Evolutionary conservation across 2,888 invertebrate genomes (phyloP).

Genomic region (Caenorhabditis auriculariae): DNA sequence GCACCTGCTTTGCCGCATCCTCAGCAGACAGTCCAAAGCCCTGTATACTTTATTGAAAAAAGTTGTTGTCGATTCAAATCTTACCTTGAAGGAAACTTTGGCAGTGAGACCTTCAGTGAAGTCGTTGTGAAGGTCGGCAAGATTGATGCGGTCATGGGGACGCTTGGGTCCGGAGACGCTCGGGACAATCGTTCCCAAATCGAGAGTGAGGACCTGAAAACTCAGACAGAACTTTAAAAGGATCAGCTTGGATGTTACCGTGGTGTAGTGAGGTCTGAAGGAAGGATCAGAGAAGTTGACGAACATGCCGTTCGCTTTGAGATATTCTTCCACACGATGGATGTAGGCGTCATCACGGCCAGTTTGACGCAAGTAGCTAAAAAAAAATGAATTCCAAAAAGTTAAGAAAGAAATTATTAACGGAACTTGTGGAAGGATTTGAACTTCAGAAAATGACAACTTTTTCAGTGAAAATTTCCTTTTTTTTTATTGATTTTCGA

Average conservation of each 20-base stretch:
- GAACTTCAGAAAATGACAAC: too few species aligned
- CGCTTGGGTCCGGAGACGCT: constrained; percentile 95
- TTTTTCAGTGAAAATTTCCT: too few species aligned
- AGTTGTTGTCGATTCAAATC: too few species aligned
- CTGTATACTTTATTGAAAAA: constrained; percentile 17
- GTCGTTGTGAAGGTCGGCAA: constrained; percentile 82
- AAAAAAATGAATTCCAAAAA: not conserved
- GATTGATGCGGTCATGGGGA: constrained; percentile 85
- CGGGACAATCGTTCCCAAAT: constrained; percentile 84
- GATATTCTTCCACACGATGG: constrained; percentile 73
- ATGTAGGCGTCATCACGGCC: constrained; percentile 48
- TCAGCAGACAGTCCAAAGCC: constrained; percentile 58
- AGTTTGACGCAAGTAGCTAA: constrained; percentile 53
- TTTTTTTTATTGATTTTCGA: too few species aligned
- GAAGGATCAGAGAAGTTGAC: constrained; percentile 76
- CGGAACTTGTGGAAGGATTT: not conserved
- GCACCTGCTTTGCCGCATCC: constrained; percentile 40
- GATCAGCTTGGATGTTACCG: constrained; percentile 15
- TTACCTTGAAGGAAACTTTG: constrained; percentile 73
- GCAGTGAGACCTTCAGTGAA: constrained; percentile 81
- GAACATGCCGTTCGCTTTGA: constrained; percentile 80
- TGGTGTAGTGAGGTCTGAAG: constrained; percentile 58
- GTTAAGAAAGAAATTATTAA: not conserved
- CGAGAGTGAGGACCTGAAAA: constrained; percentile 77
- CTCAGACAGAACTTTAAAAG: not conserved